Base-by-base conservation (phyloP, 2,888 invertebrate genomes). In the Dicranocentrus wangi region DNA sequence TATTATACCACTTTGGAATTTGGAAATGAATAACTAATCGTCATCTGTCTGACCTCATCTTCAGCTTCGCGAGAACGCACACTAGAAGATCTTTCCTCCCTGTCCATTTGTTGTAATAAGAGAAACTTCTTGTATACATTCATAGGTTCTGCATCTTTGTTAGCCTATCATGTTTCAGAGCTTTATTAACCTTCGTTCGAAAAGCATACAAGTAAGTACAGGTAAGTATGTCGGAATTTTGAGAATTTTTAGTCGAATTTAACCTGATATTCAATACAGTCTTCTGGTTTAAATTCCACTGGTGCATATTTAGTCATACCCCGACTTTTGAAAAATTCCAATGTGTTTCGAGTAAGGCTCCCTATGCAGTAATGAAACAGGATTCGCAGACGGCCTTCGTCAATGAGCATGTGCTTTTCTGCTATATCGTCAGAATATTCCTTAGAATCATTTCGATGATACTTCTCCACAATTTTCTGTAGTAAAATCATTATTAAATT, bases 351-450 rank as follows among this genome's bases (percentile, higher is more conserved):
- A 0, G 84, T 84, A 17, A 82, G 81, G 63, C 82, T 76, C 39
- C 85, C 85, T 55, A 83, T 82, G 5, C 81, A 81, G 51, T 85
- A 85, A 28, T 86, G 85, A 71, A 84, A 86, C 28, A 82, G 32
- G 21, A 86, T 66, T 8, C 82, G 43, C 1, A 85, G 55, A 19
- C 80, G 65, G 5, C 85, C 85, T 61, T 86, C 83, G 1, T 83
- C 81, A 3, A 85, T 66, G 0, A 85, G 51, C 75, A 85, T 75
- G 60, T 85, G 82, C 69, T 85, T 85, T 60, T 86, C 86, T 0
- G 86, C 82, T 58, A 86, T 84, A 27, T 86, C 85, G 3, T 84
- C 75, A 1, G 69, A 53, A 13, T 81, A 69, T 21, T 79, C 72
- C 8, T 79, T 83, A 0, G 17, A 21, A 10, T 81, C 82, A 43